Conservation (phyloP, 1,140 invertebrate genomes). For the Hycleus cichorii region DNA sequence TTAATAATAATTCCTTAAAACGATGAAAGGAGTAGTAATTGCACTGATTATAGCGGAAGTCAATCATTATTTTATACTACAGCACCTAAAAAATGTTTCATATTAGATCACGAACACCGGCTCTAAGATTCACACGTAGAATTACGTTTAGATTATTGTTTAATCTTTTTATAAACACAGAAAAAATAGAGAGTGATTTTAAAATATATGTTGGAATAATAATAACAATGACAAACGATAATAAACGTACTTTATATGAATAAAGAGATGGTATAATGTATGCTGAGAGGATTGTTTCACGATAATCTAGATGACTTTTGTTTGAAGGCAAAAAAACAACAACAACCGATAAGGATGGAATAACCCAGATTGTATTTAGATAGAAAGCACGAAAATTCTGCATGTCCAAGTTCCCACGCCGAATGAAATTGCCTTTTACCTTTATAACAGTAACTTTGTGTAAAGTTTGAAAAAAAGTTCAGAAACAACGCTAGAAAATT, state of each 20-base stretch:
- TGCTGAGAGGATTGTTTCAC: constrained; percentile 2
- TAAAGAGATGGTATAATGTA: not conserved
- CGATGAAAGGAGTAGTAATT: too few species aligned
- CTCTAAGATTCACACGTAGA: constrained; percentile 17
- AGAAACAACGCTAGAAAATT: too few species aligned
- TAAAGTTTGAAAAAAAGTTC: too few species aligned
- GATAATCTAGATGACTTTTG: constrained; percentile 8
- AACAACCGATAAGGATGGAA: constrained; percentile 9
- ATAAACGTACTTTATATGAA: not conserved
- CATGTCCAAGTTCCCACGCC: constrained; percentile 11
- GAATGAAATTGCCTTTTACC: constrained; percentile 10
- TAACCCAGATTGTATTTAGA: constrained; percentile 17
- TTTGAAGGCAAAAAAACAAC: not conserved
- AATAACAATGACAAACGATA: constrained; percentile 1
- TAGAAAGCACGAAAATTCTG: constrained; percentile 16
- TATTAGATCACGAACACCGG: constrained; percentile 16
- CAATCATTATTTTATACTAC: constrained; percentile 1
- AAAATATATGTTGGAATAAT: constrained; percentile 1
- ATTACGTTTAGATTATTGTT: constrained; percentile 10
- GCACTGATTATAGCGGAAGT: constrained; percentile 6
- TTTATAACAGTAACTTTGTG: too few species aligned
- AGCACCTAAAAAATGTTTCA: constrained; percentile 4
- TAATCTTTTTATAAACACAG: not conserved
- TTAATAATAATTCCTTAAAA: too few species aligned
- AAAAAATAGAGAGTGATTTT: constrained; percentile 3